Percentiles rank a stretch among this genome's conserved stretches.
These are phyloP conservation scores for Drosophila siamana DNA, from an alignment of 2,888 invertebrate genomes.

Conservation along the genomic window DNA sequence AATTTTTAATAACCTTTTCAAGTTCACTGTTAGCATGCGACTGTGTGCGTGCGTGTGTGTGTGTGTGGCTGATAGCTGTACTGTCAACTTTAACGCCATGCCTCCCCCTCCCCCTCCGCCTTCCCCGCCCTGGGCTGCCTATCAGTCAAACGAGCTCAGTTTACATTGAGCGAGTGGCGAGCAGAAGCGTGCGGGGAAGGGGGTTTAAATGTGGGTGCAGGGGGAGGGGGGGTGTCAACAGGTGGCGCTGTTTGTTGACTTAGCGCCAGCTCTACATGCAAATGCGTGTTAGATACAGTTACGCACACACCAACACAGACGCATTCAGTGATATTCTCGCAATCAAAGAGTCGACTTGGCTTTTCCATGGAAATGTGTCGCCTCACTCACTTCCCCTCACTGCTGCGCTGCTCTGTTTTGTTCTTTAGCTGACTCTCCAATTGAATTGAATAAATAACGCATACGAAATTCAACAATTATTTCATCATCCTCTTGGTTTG, in stretches of 20 bases:
- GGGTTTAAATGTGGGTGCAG: too few species aligned
- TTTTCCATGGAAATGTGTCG: slow-evolving; percentile 22
- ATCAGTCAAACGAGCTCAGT: slow-evolving; percentile 31
- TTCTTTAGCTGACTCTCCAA: slow-evolving; percentile 5
- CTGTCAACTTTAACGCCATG: slow-evolving; percentile 49
- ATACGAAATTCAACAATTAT: slow-evolving; percentile 18
- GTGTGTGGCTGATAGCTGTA: slow-evolving; percentile 42
- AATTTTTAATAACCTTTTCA: slow-evolving; percentile 75
- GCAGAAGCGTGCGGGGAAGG: too few species aligned
- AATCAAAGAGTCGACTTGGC: slow-evolving; percentile 4
- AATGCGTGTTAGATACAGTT: slow-evolving; percentile 45
- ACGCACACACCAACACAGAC: slow-evolving; percentile 17
- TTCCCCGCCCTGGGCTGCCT: slow-evolving; percentile 3
- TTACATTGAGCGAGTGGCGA: slow-evolving; percentile 12
- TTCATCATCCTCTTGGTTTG: slow-evolving; percentile 46
- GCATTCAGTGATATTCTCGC: too few species aligned
- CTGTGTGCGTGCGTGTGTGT: slow-evolving; percentile 22
- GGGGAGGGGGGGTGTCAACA: neutral
- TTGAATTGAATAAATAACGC: slow-evolving; percentile 9
- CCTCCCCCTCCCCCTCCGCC: neutral
- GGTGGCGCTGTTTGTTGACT: slow-evolving; percentile 33
- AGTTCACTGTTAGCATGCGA: slow-evolving; percentile 66
- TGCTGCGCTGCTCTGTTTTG: too few species aligned
- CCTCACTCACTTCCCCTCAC: too few species aligned
- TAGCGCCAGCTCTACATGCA: slow-evolving; percentile 50